Base-by-base conservation (phyloP, 2,888 invertebrate genomes). In the Protula sp. region DNA sequence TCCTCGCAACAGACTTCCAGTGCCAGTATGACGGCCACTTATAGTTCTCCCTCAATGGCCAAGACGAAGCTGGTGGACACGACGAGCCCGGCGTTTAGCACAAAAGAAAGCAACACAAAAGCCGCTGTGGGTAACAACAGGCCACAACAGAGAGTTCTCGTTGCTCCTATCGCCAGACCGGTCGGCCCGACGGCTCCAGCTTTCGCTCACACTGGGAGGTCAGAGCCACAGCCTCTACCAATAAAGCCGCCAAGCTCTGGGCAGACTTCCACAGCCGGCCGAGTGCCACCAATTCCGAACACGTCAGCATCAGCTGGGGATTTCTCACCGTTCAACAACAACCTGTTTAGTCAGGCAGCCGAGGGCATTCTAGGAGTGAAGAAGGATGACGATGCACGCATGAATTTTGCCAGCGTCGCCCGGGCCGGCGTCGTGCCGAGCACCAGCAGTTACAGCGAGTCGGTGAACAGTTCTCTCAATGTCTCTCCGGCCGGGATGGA, bases 291-390 rank as follows among this genome's bases (percentile, higher is more conserved):
- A n/a, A n/a, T 28, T 53, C 54, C 22, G 38, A 58, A 56, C 38
- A 58, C 62, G 55, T 62, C 69, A 53, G 63, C 62, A 22, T 85
- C 87, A 1, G 86, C 87, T 1, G 86, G 87, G 65, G 91, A 92
- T 74, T 94, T 93, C 82, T 91, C 92, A 0, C 86, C 94, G 66
- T 94, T 94, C 82, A 90, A 91, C 77, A 90, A 91, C 77, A 91
- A 91, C 76, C 82, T 84, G 1, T 87, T 87, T 72, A 85, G 86
- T 50, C 86, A 87, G 82, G 86, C 86, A 55, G 85, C 86, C 48
- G 72, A 72, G n/a, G 70, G 72, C 27, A 68, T 76, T 27, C 64
- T 79, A 28, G 65, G 72, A 29, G 75, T 74, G 64, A 76, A 75
- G 63, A 74, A 45, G 22, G 74, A 75, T 30, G 67, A 67, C 54